Evolutionary conservation across 1,140 invertebrate genomes (phyloP), one percentile per base, ranked within the genome.

Genomic region (Solenopsis invicta): DNA sequence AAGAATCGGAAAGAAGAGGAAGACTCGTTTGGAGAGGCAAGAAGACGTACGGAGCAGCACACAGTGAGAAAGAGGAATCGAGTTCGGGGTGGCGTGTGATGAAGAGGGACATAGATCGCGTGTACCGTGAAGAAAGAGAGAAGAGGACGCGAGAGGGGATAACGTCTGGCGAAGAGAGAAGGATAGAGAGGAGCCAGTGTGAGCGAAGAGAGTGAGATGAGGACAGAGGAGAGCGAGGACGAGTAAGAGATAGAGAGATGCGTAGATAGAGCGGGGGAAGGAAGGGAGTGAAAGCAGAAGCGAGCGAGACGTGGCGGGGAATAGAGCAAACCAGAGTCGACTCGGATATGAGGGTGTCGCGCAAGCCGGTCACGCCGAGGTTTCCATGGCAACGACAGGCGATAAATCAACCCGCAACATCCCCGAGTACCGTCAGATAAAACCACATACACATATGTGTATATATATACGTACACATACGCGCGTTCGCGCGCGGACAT

Each of bases 331-430:
- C 88, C 90, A 89, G 92, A 92, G 89, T 90, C 88, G 92, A 93
- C 92, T 91, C 91, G 92, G 91, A 94, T 94, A 94, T 94, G 94
- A 94, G 94, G 94, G 94, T 94, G 94, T 94, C 94, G 94, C 93
- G 92, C 93, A 94, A 94, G 94, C 94, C 93, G 92, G 93, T 94
- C 94, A 94, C 93, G 94, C 93, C 90, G 93, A 93, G 92, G 94
- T 94, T 94, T 89, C 94, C 93, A 94, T 94, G 93, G 94, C 92
- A 94, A 94, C 94, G 91, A 93, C 90, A 93, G 90, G 93, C 94
- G 94, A 94, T 94, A 94, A 94, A 94, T 94, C 93, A 94, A 94
- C 93, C 93, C 94, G 91, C 94, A 94, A 94, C 94, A 94, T 94
- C 94, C 94, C 93, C 92, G 93, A 94, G 93, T 93, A 92, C 90